These are phyloP conservation scores for Hycleus phaleratus DNA, from an alignment of 1,140 invertebrate genomes.

Conservation along the genomic window DNA sequence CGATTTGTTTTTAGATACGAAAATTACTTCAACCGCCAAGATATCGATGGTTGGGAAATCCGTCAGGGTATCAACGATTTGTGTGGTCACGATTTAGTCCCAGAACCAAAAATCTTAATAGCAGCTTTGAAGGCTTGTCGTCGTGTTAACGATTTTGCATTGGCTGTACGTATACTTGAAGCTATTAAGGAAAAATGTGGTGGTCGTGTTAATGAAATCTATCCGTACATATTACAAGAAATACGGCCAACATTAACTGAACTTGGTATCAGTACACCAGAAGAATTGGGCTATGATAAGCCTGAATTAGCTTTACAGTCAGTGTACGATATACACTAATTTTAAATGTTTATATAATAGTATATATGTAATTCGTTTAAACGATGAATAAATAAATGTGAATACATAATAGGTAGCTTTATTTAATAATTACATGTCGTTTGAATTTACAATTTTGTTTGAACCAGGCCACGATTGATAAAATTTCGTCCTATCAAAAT, in stretches of 20 bases:
- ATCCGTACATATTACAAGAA: conserved; percentile 89
- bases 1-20: conserved; percentile 53
- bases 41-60: conserved; percentile 96
- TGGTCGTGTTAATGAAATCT: conserved; percentile 67
- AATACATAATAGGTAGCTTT: conserved; percentile 5
- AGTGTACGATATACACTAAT: conserved; percentile 55
- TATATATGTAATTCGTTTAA: neutral
- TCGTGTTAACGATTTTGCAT: conserved; percentile 86
- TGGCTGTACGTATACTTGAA: conserved; percentile 89
- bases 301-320: conserved; percentile 82
- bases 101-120: conserved; percentile 88
- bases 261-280: conserved; percentile 87
- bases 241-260: conserved; percentile 87
- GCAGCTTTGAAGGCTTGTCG: conserved; percentile 90
- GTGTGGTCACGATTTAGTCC: conserved; percentile 85
- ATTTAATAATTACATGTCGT: conserved; percentile 3
- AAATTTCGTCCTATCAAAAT: conserved; percentile 1
- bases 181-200: conserved; percentile 87
- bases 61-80: conserved; percentile 80
- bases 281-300: conserved; percentile 95
- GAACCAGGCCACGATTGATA: conserved; percentile 12
- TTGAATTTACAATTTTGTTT: conserved; percentile 9
- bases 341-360: neutral
- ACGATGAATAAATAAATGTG: neutral
- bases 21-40: conserved; percentile 76